A percentile compares a stretch with the other conserved stretches of the same genome.
Conservation (phyloP, 1,140 invertebrate genomes). For the Dreissena rostriformis region DNA sequence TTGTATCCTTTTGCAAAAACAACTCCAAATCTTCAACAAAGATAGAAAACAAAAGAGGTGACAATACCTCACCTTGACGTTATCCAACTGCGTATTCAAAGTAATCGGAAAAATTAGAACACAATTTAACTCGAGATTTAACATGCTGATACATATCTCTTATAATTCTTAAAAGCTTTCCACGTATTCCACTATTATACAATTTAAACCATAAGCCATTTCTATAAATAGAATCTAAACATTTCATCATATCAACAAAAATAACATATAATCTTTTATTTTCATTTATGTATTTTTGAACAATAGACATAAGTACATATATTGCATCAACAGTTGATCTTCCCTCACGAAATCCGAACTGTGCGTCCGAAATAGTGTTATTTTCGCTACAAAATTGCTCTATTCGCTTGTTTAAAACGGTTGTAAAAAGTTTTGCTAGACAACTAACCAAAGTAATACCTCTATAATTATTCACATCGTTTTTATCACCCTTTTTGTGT, state of each 20-base stretch:
- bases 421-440: too few species aligned
- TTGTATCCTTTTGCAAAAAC: not conserved
- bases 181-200: not conserved
- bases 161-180: not conserved
- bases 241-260: not conserved
- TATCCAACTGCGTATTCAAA: not conserved
- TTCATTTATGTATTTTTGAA: too few species aligned
- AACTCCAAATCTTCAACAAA: not conserved
- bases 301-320: too few species aligned
- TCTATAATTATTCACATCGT: too few species aligned
- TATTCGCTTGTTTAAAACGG: too few species aligned
- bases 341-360: too few species aligned
- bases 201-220: not conserved
- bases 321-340: too few species aligned
- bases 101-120: slow-evolving; percentile 4
- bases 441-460: too few species aligned
- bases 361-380: too few species aligned
- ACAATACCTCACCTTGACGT: slow-evolving; percentile 4
- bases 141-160: not conserved
- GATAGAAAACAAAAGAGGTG: not conserved
- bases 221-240: slow-evolving; percentile 9
- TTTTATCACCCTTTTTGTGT: too few species aligned
- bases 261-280: too few species aligned
- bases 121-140: not conserved
- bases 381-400: too few species aligned